Evolutionary conservation across 2,888 invertebrate genomes (phyloP), one percentile per base, ranked within the genome.

Genomic region (Aleiodes alternator): DNA sequence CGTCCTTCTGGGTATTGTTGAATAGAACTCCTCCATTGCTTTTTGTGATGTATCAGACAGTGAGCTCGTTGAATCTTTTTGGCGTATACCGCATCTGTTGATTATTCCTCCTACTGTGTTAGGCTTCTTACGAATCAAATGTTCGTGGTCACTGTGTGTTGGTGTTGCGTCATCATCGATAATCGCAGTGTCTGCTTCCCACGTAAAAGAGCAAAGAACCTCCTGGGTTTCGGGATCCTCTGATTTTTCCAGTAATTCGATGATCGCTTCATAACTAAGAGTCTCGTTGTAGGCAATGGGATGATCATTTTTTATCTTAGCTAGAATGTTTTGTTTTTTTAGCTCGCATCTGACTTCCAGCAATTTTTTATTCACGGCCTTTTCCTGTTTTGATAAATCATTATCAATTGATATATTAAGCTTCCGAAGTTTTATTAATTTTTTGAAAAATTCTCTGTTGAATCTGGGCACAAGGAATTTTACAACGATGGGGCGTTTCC

Each of bases 391-490:
- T 16, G 34, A 12, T 29, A 68, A 43, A 43, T 68, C 57, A 57
- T 57, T 57, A 12, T 34, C 68, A 23, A 68, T 68, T 14, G 43
- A 12, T 29, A 68, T 68, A 8, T 68, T 48, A 4, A 68, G 14
- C n/a, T 68, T 4, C 9, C 51, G 23, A 8, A 68, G 48, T 12
- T 68, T 68, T 12, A 43, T 38, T 3, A 38, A 23, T 43, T 68
- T 68, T 29, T 12, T 16, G 48, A 68, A 68, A 29, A 68, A 68
- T 68, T 68, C 68, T 68, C 12, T 68, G 0, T 68, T 68, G 12
- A 29, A 68, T 48, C 68, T 68, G 3, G 48, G 68, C 4, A 50
- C 68, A 23, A 43, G 31, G 9, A 68, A 38, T n/a, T 43, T 68
- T 5, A 68, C 48, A 14, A 68, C 50, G 48, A 68, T 68, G 12